A percentile compares a stretch with the other conserved stretches of the same genome.
Conservation (phyloP, 2,888 invertebrate genomes). For the Sylvicola cinctus region DNA sequence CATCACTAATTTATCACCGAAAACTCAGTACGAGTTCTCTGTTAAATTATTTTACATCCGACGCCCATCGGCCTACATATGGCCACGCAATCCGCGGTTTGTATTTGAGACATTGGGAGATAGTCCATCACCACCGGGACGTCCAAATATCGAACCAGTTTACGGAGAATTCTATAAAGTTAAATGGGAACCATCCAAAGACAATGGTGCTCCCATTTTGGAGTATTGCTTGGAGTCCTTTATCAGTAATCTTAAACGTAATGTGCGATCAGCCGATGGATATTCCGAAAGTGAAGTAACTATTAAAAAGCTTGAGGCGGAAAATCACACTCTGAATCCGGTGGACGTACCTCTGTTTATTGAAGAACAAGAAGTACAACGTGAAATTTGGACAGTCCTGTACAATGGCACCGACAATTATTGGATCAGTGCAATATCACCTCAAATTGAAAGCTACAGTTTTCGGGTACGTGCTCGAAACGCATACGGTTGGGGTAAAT, state of each 20-base stretch:
- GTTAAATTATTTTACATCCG: constrained; percentile 41
- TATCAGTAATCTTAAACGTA: constrained; percentile 8
- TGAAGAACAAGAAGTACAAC: constrained; percentile 32
- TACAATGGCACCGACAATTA: constrained; percentile 66
- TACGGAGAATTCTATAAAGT: constrained; percentile 55
- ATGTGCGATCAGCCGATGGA: constrained; percentile 9
- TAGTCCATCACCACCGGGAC: constrained; percentile 58
- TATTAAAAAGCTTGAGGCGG: no score
- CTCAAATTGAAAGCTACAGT: constrained; percentile 36
- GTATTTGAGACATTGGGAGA: constrained; percentile 60
- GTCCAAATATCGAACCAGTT: constrained; percentile 50
- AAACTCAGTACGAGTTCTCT: constrained; percentile 57
- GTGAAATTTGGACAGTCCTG: constrained; percentile 36
- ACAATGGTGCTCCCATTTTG: constrained; percentile 54
- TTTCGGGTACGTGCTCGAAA: constrained; percentile 66
- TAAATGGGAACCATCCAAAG: constrained; percentile 57
- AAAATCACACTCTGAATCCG: not conserved
- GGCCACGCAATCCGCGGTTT: constrained; percentile 51
- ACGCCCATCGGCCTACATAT: constrained; percentile 36
- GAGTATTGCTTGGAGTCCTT: constrained; percentile 58
- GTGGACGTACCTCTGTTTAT: constrained; percentile 16
- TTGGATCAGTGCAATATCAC: constrained; percentile 53
- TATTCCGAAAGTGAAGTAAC: not conserved
- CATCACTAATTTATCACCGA: constrained; percentile 36
- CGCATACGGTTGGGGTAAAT: constrained; percentile 60